Evolutionary conservation across 2,888 invertebrate species (phyloP), one percentile per base, ranked within the genome.

Genomic region (Tethea ocularis): DNA sequence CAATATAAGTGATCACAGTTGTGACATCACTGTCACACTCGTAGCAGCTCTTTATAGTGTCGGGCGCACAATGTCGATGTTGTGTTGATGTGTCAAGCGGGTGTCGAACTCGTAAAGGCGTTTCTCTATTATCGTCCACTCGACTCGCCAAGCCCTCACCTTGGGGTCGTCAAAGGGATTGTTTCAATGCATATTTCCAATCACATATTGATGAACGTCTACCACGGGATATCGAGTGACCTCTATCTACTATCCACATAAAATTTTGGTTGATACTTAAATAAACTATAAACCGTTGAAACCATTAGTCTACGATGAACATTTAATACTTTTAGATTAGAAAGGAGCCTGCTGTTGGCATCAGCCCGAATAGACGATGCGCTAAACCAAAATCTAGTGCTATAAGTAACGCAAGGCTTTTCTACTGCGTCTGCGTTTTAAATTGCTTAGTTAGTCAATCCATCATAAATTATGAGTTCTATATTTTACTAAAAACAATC

Each of bases 101-200:
- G 85, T 86, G 87, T 85, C 80, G 81, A 82, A 80, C 82, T 89
- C 91, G 88, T 91, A 89, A 91, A 91, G 85, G 76, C 82, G 84
- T 80, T 84, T 82, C 83, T 86, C 87, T 89, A 88, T 90, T 88
- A 89, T 84, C 83, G 85, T 78, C 80, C 82, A 83, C 81, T 82
- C 82, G 72, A 77, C 73, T 77, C 72, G 65, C 68, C 72, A 67
- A 77, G 71, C 75, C 77, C 74, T 84, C 77, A 84, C 83, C 86
- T 84, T 77, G 67, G 79, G 77, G 76, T 76, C 73, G 64, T 62
- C 72, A 66, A 73, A 69, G 54, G 54, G 74, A 77, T 72, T 75
- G 68, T 67, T 69, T 68, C 72, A 64, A 63, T 70, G 73, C 74
- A 73, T 75, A 71, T 72, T 71, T 74, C 61, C 68, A 60, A 67